Evolutionary conservation across 2,888 invertebrate species (phyloP).

Genomic region (Furcula furcula): DNA sequence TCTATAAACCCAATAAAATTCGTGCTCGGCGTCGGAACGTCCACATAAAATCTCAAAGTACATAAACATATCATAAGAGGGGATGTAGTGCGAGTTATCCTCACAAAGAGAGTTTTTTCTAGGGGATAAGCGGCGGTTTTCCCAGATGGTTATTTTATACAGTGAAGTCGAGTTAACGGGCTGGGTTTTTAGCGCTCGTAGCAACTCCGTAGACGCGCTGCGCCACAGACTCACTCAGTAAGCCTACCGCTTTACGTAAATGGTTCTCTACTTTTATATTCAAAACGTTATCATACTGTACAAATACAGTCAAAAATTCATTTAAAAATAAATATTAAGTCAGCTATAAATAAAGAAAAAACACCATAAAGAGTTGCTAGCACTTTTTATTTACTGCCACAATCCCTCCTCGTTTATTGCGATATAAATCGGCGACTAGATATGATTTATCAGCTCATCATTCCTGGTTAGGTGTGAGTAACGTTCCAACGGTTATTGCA

Average conservation of each 20-base stretch:
- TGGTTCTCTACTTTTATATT: constrained; percentile 6
- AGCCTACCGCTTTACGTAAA: constrained; percentile 21
- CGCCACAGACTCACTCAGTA: constrained; percentile 19
- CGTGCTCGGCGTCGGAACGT: constrained; percentile 78
- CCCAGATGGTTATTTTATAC: constrained; percentile 81
- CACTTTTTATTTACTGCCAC: constrained; percentile 65
- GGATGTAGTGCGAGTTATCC: constrained; percentile 73
- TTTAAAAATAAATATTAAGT: constrained; percentile 18
- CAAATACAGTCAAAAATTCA: not conserved
- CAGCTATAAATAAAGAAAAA: constrained; percentile 41
- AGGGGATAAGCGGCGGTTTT: constrained; percentile 71
- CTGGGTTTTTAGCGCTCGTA: constrained; percentile 45
- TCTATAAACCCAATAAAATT: constrained; percentile 81
- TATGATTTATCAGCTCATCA: constrained; percentile 79
- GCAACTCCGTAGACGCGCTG: constrained; percentile 30
- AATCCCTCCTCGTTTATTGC: constrained; percentile 71
- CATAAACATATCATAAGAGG: constrained; percentile 82
- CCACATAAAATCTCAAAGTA: constrained; percentile 81
- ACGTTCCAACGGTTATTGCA: constrained; percentile 65
- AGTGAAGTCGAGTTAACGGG: constrained; percentile 71
- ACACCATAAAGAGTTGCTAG: constrained; percentile 62
- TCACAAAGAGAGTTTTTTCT: constrained; percentile 76
- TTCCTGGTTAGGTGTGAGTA: constrained; percentile 72
- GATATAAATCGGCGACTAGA: constrained; percentile 76
- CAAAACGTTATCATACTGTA: not conserved